Evolutionary conservation across 92 coral and sea anemone genomes (phyloP).

Genomic region (Virgularia gustaviana): DNA sequence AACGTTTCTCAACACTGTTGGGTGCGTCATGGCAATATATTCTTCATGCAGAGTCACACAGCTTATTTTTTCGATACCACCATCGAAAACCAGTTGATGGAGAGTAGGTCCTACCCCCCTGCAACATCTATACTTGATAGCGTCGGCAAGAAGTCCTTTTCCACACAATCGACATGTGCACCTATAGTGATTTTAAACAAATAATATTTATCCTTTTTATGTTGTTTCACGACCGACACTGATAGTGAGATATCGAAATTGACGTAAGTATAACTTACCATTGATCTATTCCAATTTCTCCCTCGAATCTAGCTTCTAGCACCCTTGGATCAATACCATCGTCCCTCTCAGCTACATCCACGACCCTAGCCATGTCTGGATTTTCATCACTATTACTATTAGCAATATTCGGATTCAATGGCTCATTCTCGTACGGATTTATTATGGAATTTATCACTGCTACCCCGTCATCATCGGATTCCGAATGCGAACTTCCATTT

Average conservation of each 20-base stretch:
- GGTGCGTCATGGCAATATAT: too few species aligned
- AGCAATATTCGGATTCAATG: too few species aligned
- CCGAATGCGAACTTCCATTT: background rate
- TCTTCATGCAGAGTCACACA: too few species aligned
- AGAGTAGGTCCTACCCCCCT: background rate
- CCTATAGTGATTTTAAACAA: background rate
- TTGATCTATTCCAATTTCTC: background rate
- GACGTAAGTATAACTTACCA: background rate
- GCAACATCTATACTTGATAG: background rate
- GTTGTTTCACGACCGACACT: too few species aligned
- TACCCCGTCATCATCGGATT: background rate
- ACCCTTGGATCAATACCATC: constrained; percentile 6
- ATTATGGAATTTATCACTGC: background rate
- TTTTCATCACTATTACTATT: too few species aligned
- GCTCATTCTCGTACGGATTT: constrained; percentile 7
- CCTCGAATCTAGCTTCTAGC: constrained; percentile 23
- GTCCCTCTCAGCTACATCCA: background rate
- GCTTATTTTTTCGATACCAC: constrained; percentile 1
- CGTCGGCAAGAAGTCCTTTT: background rate
- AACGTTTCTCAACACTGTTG: too few species aligned
- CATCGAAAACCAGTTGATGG: background rate
- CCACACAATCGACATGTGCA: background rate
- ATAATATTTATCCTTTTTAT: background rate
- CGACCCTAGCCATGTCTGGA: background rate
- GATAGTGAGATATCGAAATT: background rate